Evolutionary conservation across 2,113 vertebrate genomes (phyloP).

Genomic region (Nycticryphes semicollaris): DNA sequence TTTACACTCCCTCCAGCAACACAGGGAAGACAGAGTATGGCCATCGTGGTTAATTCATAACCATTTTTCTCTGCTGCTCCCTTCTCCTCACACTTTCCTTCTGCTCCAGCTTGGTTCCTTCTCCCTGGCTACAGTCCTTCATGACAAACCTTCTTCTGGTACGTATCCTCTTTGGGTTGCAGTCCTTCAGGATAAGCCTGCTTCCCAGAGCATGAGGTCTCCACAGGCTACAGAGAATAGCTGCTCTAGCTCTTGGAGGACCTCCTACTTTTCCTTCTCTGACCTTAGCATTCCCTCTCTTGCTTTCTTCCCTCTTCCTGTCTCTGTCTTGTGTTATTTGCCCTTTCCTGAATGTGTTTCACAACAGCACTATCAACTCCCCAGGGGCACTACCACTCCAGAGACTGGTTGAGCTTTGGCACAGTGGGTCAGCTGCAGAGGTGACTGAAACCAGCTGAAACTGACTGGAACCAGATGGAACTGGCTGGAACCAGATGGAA

Average conservation of each 20-base stretch:
- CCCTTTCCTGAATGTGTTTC: not conserved
- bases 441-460: not conserved
- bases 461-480: not conserved
- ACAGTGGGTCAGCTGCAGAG: accelerated
- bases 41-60: not conserved
- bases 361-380: not conserved
- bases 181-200: not conserved
- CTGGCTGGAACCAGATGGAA: not conserved
- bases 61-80: not conserved
- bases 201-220: not conserved
- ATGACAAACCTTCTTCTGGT: not conserved
- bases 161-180: not conserved
- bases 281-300: not conserved
- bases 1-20: not conserved
- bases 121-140: not conserved
- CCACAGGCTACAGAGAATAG: not conserved
- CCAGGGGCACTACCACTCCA: not conserved
- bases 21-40: not conserved
- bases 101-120: not conserved
- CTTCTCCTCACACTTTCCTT: not conserved
- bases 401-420: not conserved
- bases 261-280: not conserved
- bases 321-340: not conserved
- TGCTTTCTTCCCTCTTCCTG: not conserved
- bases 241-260: not conserved